These are phyloP conservation scores for Sebastes paucispinis DNA, from an alignment of 2,797 vertebrate species.

Conservation along the genomic window DNA sequence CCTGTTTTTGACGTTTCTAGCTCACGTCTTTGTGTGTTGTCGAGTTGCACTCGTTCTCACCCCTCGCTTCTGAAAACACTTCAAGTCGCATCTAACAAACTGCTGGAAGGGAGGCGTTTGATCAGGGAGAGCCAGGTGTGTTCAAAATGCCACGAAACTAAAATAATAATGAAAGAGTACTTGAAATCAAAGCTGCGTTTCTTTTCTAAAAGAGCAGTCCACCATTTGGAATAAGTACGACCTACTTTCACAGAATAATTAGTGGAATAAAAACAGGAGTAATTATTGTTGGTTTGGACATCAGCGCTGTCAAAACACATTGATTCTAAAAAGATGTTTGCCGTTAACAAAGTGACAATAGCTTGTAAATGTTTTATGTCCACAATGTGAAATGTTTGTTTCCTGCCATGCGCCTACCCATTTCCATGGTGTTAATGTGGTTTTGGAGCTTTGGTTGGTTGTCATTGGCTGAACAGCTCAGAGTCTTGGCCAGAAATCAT, in stretches of 20 bases:
- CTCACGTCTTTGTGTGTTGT: not conserved
- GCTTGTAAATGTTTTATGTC: not conserved
- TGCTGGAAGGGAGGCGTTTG: conserved; percentile 13
- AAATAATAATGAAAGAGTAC: not conserved
- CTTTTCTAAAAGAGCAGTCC: not conserved
- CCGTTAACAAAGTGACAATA: not conserved
- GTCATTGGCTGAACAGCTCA: not conserved
- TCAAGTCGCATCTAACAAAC: conserved; percentile 1
- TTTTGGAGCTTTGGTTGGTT: not conserved
- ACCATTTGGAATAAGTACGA: not conserved
- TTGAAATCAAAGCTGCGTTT: not conserved
- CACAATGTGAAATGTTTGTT: not conserved
- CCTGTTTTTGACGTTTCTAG: conserved; percentile 30
- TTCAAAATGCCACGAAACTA: not conserved
- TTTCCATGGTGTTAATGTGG: not conserved
- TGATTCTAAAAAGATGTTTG: not conserved
- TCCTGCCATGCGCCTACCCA: not conserved
- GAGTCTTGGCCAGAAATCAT: not conserved
- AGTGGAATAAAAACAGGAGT: not conserved
- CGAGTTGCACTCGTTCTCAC: conserved; percentile 12
- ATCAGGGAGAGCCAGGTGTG: conserved; percentile 14
- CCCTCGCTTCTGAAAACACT: conserved; percentile 1
- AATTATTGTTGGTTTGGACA: not conserved
- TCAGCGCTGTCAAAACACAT: not conserved
- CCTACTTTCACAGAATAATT: not conserved